phyloP scores from a whole-genome alignment of 2,113 vertebrate genomes.

The Suricata suricatta region DNA sequence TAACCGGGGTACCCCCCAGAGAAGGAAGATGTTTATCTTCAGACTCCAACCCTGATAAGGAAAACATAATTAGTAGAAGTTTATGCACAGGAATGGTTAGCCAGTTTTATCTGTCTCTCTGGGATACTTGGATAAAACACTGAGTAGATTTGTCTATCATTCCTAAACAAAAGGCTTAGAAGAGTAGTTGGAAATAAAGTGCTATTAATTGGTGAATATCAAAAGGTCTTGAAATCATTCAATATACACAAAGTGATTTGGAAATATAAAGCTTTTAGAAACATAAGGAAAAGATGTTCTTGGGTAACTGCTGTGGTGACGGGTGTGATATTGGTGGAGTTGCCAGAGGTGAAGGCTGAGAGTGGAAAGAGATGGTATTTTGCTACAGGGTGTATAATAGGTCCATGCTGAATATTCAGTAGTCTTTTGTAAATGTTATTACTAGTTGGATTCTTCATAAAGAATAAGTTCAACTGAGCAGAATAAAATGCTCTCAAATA shows the following conservation, averaged over 20 bases:
- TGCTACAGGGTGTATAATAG: background rate
- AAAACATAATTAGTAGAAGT: background rate
- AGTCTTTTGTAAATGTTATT: conserved; percentile 32
- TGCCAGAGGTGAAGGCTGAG: too few relatives aligned
- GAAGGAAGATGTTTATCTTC: background rate
- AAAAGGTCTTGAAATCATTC: background rate
- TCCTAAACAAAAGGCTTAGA: background rate
- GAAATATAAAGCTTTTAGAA: background rate
- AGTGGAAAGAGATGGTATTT: background rate
- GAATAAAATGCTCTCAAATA: conserved; percentile 59
- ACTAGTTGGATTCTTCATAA: conserved; percentile 27
- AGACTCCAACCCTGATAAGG: background rate
- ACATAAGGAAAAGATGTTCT: background rate
- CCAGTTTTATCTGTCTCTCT: background rate
- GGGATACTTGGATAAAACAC: background rate
- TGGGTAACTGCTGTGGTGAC: background rate
- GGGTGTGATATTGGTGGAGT: background rate
- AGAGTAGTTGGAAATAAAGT: background rate
- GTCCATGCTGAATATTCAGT: background rate
- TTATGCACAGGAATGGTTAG: background rate
- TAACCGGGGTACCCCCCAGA: too few relatives aligned
- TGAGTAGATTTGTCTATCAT: background rate
- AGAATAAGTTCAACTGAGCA: conserved; percentile 55
- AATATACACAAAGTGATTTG: background rate
- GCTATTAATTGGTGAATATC: background rate